Percentiles rank a stretch among this genome's conserved stretches.
These are phyloP conservation scores for Cochlearius cochlearius DNA, from an alignment of 2,113 vertebrate species.

Conservation along the genomic window DNA sequence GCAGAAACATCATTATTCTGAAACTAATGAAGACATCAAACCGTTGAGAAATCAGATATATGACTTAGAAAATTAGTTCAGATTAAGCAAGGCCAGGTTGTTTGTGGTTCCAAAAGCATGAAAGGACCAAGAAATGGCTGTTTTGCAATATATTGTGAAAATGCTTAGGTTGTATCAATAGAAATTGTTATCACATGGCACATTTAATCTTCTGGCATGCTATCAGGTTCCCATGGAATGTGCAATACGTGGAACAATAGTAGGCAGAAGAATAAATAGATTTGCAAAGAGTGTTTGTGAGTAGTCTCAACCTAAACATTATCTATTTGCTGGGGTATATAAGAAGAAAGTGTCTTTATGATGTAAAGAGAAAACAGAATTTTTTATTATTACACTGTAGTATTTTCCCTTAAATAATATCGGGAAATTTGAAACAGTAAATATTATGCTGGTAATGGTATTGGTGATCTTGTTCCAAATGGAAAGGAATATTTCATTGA, in stretches of 20 bases:
- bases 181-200: not conserved
- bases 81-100: not conserved
- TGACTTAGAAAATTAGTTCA: not conserved
- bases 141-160: not conserved
- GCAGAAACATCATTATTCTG: not conserved
- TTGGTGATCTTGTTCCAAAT: not conserved
- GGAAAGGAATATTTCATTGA: not conserved
- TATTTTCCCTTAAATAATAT: not conserved
- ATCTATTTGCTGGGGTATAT: not conserved
- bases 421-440: not conserved
- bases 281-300: not conserved
- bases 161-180: not conserved
- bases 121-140: not conserved
- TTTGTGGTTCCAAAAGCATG: not conserved
- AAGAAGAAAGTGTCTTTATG: not conserved
- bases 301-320: not conserved
- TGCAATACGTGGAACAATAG: not conserved
- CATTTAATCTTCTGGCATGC: not conserved
- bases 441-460: not conserved
- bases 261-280: not conserved
- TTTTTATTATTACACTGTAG: not conserved
- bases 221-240: not conserved
- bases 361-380: not conserved
- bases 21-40: not conserved
- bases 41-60: not conserved